Base-by-base conservation (phyloP, 2,888 invertebrate species). In the Nowickia ferox region DNA sequence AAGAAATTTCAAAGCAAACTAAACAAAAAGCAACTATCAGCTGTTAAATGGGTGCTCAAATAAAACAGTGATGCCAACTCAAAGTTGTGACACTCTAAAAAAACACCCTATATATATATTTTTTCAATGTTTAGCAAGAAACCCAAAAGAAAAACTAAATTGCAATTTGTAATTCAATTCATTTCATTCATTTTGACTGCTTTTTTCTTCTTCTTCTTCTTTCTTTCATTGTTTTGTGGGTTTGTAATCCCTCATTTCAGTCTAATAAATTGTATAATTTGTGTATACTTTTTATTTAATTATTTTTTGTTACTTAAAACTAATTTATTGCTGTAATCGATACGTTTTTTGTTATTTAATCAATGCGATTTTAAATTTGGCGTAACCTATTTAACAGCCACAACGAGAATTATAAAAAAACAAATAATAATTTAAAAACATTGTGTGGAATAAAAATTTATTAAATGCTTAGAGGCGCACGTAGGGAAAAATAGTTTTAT, bases 121-220 rank as follows among this genome's bases (percentile, higher is more conserved):
- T 46, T 68, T 40, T 46, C 22, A 30, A 30, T 69, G 38, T 19
- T 69, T 61, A 40, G 51, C 66, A 40, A 74, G 17, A 74, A 59
- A 81, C 19, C 17, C n/a, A 68, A 59, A 77, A 46, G 10, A 46
- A 53, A 59, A 61, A 76, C 55, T 61, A 82, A 82, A 76, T 63
- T 76, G 61, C 55, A 76, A 69, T 82, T 82, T 76, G 82, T 76
- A 61, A 75, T 81, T 75, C 38, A 55, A 71, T 79, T 71, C 46
- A 55, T 71, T 71, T 46, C n/a, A 40, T 61, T 53, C 15, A 30
- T 42, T 69, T 63, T 55, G 9, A 13, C 38, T 30, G 11, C 13
- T 19, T 19, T n/a, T 69, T 40, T n/a, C n/a, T n/a, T n/a, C n/a
- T 61, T 10, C 48, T 51, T n/a, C 19, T 44, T 40, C 40, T 17